Percentiles rank a stretch among this genome's conserved stretches.
phyloP scores from a whole-genome alignment of 2,888 invertebrate species.

The Perizoma affinitatum region DNA sequence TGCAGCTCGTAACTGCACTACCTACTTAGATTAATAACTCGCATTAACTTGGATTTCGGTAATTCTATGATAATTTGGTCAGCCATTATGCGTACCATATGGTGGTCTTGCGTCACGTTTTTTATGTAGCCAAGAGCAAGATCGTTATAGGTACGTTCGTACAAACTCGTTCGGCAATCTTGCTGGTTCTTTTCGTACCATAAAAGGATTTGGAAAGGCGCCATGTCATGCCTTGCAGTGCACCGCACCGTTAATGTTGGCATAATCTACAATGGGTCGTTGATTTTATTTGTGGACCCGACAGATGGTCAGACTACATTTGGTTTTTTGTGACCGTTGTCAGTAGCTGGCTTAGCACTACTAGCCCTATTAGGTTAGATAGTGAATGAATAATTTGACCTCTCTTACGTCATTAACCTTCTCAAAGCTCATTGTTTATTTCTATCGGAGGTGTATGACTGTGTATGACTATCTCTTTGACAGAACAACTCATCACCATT shows the following conservation, averaged over 20 bases:
- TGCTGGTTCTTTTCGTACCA: constrained; percentile 51
- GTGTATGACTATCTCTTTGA: too few species aligned
- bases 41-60: constrained; percentile 26
- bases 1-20: not conserved
- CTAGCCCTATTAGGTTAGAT: too few species aligned
- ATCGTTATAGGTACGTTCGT: constrained; percentile 53
- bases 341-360: too few species aligned
- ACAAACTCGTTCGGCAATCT: constrained; percentile 47
- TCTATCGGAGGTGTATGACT: too few species aligned
- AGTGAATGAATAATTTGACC: too few species aligned
- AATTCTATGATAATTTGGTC: constrained; percentile 35
- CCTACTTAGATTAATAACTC: constrained; percentile 15
- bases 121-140: constrained; percentile 54
- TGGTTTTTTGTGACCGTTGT: constrained; percentile 2
- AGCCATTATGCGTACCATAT: constrained; percentile 62
- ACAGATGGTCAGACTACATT: constrained; percentile 51
- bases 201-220: constrained; percentile 70
- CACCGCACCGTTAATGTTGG: constrained; percentile 59
- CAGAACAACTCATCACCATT: too few species aligned
- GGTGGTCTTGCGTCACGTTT: constrained; percentile 61
- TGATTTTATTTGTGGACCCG: constrained; percentile 56
- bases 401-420: too few species aligned
- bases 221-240: constrained; percentile 52
- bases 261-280: constrained; percentile 61
- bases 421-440: too few species aligned